Base-by-base conservation (phyloP, 2,888 invertebrate species). In the Eupithecia abbreviata region DNA sequence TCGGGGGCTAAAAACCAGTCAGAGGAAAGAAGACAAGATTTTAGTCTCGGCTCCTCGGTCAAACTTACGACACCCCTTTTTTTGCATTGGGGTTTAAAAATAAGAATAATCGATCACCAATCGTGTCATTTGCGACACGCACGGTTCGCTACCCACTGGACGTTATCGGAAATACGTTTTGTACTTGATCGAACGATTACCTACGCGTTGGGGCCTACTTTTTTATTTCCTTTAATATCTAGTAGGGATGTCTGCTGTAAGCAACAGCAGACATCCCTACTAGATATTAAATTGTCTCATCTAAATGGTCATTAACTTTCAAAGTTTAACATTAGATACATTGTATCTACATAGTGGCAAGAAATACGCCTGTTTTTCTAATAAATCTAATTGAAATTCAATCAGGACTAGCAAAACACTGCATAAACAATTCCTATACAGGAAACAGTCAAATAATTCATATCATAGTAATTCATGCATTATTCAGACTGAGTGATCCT, bases 381-480 rank as follows among this genome's bases (percentile, higher is more conserved):
- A 49, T n/a, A 41, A 66, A 62, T 69, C 41, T 47, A 45, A 71
- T 71, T 72, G 9, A 71, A 68, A 69, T 71, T 77, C 77, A 42
- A 41, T 41, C 30, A 62, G 41, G 18, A 68, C 67, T 72, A 30
- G 42, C 70, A 58, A 30, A 70, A 45, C 62, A 66, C 30, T 45
- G 51, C 65, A 68, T 72, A 76, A 41, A 74, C 42, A 72, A 77
- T 77, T 75, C 74, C 75, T 62, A 75, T 77, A 83, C 84, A 87
- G 85, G 85, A 87, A 85, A 86, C 74, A 79, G 78, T 80, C 78
- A 76, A 79, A 82, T 79, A 83, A 75, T 75, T 82, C 76, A 79
- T 77, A 73, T 81, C 81, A 73, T 84, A 82, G 82, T 86, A 85
- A 84, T 51, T 30, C 71, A 87, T 90, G 79, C 85, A 89, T 89